A percentile compares a stretch with the other conserved stretches of the same genome.
These are phyloP conservation scores for Metallyticus violacea DNA, from an alignment of 2,888 invertebrate species.

Conservation along the genomic window DNA sequence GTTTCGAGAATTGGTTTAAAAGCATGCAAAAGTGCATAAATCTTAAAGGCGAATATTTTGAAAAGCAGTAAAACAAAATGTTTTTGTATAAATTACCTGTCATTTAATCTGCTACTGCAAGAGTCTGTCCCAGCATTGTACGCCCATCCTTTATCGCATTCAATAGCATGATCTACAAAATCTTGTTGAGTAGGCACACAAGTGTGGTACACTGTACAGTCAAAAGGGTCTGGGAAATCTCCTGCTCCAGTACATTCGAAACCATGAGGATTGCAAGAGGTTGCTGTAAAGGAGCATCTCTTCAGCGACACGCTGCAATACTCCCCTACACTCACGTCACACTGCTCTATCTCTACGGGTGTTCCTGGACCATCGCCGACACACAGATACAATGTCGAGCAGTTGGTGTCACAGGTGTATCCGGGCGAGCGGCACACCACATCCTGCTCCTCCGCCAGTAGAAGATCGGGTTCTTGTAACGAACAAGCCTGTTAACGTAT, in stretches of 20 bases:
- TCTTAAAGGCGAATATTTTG: no score
- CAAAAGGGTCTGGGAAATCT: conserved; percentile 4
- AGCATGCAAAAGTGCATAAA: no score
- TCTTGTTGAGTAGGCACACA: not conserved
- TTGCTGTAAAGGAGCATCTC: not conserved
- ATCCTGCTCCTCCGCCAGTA: not conserved
- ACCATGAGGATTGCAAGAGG: not conserved
- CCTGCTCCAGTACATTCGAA: not conserved
- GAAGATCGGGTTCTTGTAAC: not conserved
- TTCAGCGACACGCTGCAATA: not conserved
- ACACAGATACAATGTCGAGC: not conserved
- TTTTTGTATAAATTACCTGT: no score
- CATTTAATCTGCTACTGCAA: not conserved
- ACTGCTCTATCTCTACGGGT: not conserved
- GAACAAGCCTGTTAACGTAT: not conserved
- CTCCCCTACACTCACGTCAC: not conserved
- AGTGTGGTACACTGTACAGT: not conserved
- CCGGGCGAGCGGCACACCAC: not conserved
- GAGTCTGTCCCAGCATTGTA: not conserved
- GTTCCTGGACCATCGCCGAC: not conserved
- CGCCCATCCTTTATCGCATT: not conserved
- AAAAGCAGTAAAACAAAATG: no score
- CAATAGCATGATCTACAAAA: not conserved
- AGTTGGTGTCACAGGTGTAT: not conserved
- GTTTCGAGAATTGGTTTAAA: no score